Base-by-base conservation (phyloP, 2,888 invertebrate genomes). In the Linyphia triangularis region DNA sequence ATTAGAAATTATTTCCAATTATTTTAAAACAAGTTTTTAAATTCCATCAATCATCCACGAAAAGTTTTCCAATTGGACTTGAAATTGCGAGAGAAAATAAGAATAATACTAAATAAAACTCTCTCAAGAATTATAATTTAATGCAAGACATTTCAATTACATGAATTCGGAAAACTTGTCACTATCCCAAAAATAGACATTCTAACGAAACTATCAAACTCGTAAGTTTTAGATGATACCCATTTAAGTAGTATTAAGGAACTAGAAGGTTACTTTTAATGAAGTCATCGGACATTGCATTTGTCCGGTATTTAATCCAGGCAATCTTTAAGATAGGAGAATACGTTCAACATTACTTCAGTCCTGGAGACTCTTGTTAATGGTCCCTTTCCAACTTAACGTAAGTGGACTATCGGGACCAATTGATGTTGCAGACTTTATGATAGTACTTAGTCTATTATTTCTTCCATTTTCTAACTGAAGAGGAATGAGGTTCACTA, bases 371-470 rank as follows among this genome's bases (percentile, higher is more conserved):
- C 96, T 97, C 89, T 95, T 94, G 37, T 96, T 94, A 0, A 96
- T 94, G 65, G 95, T 94, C 0, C 96, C 96, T 91, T 95, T 95
- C 0, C 96, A 95, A 91, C 59, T 75, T 26, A 88, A 61, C 43
- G 77, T 30, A 40, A 88, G 28, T 13, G 77, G 95, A 95, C 1
- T 96, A 97, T 85, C 97, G 1, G 2, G 97, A 97, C 84, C 97
- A 95, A 33, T 97, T 72, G 95, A 95, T 0, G 95, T 95, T 92
- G 98, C 96, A 51, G 95, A 94, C 90, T 95, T 94, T 9, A 97
- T 94, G 0, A 95, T 95, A 0, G 96, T 95, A 0, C 96, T 94
- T 40, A 97, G 92, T n/a, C 96, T 94, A 90, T 95, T 95, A 92
- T 97, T 92, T 97, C 97, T 92, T 96, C 96, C 88, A 97, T 93